Conservation (phyloP, 2,113 vertebrate species). For the Varanus salvator region DNA sequence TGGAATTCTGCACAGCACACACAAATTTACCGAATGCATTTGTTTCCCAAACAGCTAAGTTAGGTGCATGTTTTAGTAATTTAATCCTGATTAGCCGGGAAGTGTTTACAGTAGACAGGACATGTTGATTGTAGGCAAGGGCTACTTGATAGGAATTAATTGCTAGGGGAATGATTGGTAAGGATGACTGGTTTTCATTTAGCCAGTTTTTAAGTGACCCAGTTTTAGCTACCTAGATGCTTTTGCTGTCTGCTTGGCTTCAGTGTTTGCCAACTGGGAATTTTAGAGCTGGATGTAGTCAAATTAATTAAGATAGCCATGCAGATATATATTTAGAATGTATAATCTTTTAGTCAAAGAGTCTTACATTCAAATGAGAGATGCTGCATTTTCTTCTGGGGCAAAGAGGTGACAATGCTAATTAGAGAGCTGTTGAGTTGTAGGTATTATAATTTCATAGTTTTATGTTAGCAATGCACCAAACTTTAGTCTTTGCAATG, state of each 20-base stretch:
- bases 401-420: neutral
- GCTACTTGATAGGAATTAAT: conserved; percentile 6
- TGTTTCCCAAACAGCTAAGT: conserved; percentile 20
- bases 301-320: neutral
- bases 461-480: conserved; percentile 3
- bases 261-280: neutral
- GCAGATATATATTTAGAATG: neutral
- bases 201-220: neutral
- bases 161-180: neutral
- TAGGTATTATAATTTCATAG: conserved; percentile 11
- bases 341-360: neutral
- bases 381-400: neutral
- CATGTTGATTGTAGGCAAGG: neutral
- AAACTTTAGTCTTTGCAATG: neutral
- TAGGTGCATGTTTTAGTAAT: neutral
- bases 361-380: neutral
- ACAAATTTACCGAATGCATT: neutral
- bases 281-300: neutral
- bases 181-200: conserved; percentile 4
- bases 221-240: neutral
- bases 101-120: neutral
- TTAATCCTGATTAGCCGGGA: neutral
- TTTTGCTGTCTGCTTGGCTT: neutral
- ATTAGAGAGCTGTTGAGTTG: neutral
- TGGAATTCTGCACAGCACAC: conserved; percentile 7